Base-by-base conservation (phyloP, 2,888 invertebrate genomes). In the Cremastinae sp. region DNA sequence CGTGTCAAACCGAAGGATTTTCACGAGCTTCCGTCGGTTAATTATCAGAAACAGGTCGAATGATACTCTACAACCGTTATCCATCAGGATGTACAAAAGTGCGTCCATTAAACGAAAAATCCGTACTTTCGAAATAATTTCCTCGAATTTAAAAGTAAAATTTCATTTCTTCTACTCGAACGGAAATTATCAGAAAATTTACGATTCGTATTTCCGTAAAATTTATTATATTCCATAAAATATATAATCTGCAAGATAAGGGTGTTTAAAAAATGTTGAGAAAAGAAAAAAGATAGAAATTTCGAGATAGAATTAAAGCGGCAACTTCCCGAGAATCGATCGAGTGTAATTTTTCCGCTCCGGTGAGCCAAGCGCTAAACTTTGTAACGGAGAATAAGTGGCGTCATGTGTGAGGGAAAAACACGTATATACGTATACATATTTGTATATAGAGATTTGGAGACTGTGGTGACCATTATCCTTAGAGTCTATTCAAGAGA, bases 1-100 rank as follows among this genome's bases (percentile, higher is more conserved):
- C 41, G 10, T 18, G 39, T n/a, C 14, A 51, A 53, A 53, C 35
- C 64, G 10, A 49, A 51, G 69, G 35, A 61, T 58, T 62, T 69
- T 43, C 41, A 35, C 58, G 45, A 43, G 45, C 14, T 55, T 22
- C 1, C 39, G 39, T 59, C 69, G 41, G 64, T 69, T 73, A 76
- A 76, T 76, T 73, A 61, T 16, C 69, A 41, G 61, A 65, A 76
- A 64, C 61, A 70, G 58, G 39, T 45, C 53, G n/a, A 64, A 49
- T 39, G 18, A 59, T 35, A 55, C 65, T 39, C 47, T 37, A 55
- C 37, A 70, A 73, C 73, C 53, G 61, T 69, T 43, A 73, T 41
- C 62, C 37, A 5, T 28, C n/a, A n/a, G 16, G 43, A 43, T 53
- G 55, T 65, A n/a, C 2, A 64, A 51, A 51, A 51, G 20, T 18